Base-by-base conservation (phyloP, 2,888 invertebrate genomes). In the Timandra comae region DNA sequence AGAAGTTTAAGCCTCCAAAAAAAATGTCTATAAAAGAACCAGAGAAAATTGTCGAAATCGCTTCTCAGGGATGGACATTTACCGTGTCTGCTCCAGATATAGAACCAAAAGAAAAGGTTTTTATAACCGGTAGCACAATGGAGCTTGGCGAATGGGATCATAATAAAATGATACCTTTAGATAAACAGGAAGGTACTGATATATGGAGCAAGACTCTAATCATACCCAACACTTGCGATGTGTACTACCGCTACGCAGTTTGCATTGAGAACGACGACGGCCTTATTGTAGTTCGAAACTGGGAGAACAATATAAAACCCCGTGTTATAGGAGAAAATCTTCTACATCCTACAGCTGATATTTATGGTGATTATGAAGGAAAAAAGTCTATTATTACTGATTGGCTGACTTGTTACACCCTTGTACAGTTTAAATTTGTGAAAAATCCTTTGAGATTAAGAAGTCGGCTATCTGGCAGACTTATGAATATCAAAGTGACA, bases 381-480 rank as follows among this genome's bases (percentile, higher is more conserved):
- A 72, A 76, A 12, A 73, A 77, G 43, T 87, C 88, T 47, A 77
- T 94, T 7, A 92, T 91, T 58, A 88, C 90, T 47, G 96, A 96
- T 7, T 97, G 96, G 96, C 82, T 96, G 13, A 95, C 93, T 22
- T 88, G 89, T 42, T 94, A 95, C 66, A 91, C 92, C n/a, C 85
- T 93, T 33, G 86, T 97, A 27, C 96, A 96, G 67, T 88, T 97
- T 39, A 94, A 95, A 70, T 88, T 96, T 56, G 90, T 91, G 54
- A 92, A 93, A 57, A 91, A 92, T 56, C 93, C 96, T 1, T 88
- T 96, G 35, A 91, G 90, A 46, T 85, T 96, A 30, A 92, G 92
- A 57, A 90, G 90, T 52, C 90, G 91, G 48, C 88, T 93, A 53
- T 86, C 89, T 51, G 90, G 89, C 46, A 89, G 90, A 51, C 76